Conservation (phyloP, 2,113 vertebrate genomes). For the Hydropotes inermis region DNA sequence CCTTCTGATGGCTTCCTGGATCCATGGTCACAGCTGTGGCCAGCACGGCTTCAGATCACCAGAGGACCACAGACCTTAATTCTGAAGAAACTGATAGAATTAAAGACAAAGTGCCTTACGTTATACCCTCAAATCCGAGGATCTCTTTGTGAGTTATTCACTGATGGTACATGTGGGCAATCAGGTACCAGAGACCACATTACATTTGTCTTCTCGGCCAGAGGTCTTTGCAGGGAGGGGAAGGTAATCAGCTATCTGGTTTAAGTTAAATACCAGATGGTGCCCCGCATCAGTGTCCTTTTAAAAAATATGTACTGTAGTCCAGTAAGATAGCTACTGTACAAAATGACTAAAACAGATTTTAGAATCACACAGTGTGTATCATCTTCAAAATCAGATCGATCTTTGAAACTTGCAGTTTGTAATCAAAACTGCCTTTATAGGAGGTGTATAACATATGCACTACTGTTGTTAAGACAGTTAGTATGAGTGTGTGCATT, state of each 20-base stretch:
- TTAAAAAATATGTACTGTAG: conserved; percentile 71
- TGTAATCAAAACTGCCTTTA: conserved; percentile 80
- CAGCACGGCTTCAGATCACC: neutral
- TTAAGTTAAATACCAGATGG: conserved; percentile 32
- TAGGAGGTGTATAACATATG: conserved; percentile 82
- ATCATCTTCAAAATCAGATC: conserved; percentile 71
- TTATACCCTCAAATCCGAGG: neutral
- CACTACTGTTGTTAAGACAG: conserved; percentile 84
- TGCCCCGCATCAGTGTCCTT: conserved; percentile 68
- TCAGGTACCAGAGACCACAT: neutral
- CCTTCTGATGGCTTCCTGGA: conserved; percentile 79
- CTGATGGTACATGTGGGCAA: neutral
- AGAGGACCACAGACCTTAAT: neutral
- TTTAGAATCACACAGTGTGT: conserved; percentile 71
- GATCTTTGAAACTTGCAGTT: conserved; percentile 77
- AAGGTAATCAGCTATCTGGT: conserved; percentile 53
- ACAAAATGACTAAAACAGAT: conserved; percentile 64
- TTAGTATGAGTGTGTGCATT: conserved; percentile 23
- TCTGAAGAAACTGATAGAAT: conserved; percentile 51
- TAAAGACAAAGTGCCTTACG: conserved; percentile 62
- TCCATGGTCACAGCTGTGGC: neutral
- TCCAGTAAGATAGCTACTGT: conserved; percentile 73
- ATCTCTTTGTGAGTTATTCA: neutral
- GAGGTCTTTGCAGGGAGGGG: conserved; percentile 50
- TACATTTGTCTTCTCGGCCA: conserved; percentile 57